These are phyloP conservation scores for Gandaritis pyraliata DNA, from an alignment of 2,888 invertebrate species.

Conservation along the genomic window DNA sequence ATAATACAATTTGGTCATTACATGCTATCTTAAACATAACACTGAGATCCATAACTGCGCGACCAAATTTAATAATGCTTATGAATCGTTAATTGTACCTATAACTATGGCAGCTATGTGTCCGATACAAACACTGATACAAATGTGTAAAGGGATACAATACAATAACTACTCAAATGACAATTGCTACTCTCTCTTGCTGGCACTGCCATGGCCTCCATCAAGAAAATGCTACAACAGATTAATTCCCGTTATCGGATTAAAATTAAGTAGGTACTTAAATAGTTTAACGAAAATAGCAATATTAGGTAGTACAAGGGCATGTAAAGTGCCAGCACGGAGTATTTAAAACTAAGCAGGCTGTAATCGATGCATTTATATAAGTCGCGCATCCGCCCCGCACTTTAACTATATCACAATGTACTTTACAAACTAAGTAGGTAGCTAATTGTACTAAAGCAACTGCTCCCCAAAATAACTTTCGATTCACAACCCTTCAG, in stretches of 20 bases:
- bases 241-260: not conserved
- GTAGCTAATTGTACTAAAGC: conserved; percentile 34
- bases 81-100: conserved; percentile 10
- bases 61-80: conserved; percentile 22
- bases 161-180: conserved; percentile 13
- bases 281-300: conserved; percentile 1
- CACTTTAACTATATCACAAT: conserved; percentile 60
- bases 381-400: conserved; percentile 40
- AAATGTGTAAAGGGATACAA: conserved; percentile 15
- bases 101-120: conserved; percentile 29
- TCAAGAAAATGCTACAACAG: not conserved
- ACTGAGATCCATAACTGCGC: conserved; percentile 38
- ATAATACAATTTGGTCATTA: conserved; percentile 39
- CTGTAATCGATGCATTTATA: conserved; percentile 22
- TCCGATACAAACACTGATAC: conserved; percentile 18
- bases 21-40: conserved; percentile 33
- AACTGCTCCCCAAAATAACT: conserved; percentile 36
- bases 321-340: conserved; percentile 6
- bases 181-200: conserved; percentile 1
- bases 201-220: conserved; percentile 1
- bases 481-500: conserved; percentile 51
- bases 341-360: conserved; percentile 19
- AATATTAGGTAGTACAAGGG: not conserved
- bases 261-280: not conserved
- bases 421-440: conserved; percentile 46